These are phyloP conservation scores for Myripristis jacobus DNA, from an alignment of 2,797 vertebrate species.

Conservation along the genomic window DNA sequence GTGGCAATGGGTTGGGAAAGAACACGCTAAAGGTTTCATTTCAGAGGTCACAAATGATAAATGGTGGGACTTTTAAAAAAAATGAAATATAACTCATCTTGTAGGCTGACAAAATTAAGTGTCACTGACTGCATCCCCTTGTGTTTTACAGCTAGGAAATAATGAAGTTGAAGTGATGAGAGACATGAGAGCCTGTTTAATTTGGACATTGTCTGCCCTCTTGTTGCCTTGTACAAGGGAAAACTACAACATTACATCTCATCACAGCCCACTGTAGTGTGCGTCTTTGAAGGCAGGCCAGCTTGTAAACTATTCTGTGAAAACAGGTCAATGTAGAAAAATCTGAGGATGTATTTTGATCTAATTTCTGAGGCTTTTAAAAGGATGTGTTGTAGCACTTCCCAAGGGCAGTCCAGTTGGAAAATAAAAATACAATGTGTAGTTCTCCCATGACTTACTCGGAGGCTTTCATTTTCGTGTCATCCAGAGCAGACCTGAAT, in stretches of 20 bases:
- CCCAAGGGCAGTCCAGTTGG: constrained; percentile 1
- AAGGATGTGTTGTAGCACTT: not conserved
- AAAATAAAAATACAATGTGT: constrained; percentile 38
- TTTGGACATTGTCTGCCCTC: too few species aligned
- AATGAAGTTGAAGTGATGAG: not conserved
- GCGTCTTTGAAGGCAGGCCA: not conserved
- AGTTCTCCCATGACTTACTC: constrained; percentile 34
- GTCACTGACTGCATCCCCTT: not conserved
- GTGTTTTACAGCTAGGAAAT: not conserved
- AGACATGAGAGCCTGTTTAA: too few species aligned
- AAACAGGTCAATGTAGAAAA: not conserved
- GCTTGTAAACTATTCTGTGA: not conserved
- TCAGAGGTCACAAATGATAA: constrained; percentile 9
- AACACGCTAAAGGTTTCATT: constrained; percentile 24
- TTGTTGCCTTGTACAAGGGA: too few species aligned
- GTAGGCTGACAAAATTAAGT: too few species aligned
- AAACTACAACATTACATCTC: not conserved
- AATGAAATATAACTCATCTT: too few species aligned
- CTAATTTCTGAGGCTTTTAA: not conserved
- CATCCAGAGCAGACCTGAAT: constrained; percentile 50
- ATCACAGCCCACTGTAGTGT: not conserved
- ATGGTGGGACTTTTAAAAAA: not conserved
- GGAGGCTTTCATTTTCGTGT: not conserved
- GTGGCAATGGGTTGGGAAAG: constrained; percentile 13
- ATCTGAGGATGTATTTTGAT: not conserved